These are phyloP conservation scores for Apteryx owenii DNA, from an alignment of 2,113 vertebrate species.

Conservation along the genomic window DNA sequence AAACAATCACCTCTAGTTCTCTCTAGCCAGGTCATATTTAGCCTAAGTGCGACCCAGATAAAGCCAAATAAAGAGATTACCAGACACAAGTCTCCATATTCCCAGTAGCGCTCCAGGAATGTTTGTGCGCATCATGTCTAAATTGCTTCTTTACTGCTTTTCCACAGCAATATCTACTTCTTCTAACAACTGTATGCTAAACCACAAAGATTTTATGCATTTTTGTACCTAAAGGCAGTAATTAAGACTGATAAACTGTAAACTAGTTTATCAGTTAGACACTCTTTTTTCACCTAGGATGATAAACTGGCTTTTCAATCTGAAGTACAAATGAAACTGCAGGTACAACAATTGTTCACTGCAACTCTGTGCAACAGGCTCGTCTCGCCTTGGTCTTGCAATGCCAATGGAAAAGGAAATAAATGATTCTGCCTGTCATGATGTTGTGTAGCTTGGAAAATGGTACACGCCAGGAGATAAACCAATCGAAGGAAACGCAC, in stretches of 20 bases:
- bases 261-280: not conserved
- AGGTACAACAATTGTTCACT: not conserved
- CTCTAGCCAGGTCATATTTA: not conserved
- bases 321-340: not conserved
- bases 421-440: not conserved
- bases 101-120: not conserved
- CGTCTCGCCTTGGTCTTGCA: not conserved
- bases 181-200: not conserved
- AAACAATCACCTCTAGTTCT: not conserved
- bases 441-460: not conserved
- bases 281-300: not conserved
- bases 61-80: not conserved
- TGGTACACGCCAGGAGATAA: not conserved
- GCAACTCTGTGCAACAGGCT: not conserved
- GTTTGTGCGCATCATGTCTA: not conserved
- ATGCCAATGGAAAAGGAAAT: not conserved
- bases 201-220: not conserved
- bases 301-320: not conserved
- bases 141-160: not conserved
- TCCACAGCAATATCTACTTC: not conserved
- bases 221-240: not conserved
- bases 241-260: not conserved
- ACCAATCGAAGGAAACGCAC: not conserved
- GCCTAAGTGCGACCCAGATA: not conserved
- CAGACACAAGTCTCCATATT: not conserved